These are phyloP conservation scores for Drosophila falleni DNA, from an alignment of 2,888 invertebrate species.

Conservation along the genomic window DNA sequence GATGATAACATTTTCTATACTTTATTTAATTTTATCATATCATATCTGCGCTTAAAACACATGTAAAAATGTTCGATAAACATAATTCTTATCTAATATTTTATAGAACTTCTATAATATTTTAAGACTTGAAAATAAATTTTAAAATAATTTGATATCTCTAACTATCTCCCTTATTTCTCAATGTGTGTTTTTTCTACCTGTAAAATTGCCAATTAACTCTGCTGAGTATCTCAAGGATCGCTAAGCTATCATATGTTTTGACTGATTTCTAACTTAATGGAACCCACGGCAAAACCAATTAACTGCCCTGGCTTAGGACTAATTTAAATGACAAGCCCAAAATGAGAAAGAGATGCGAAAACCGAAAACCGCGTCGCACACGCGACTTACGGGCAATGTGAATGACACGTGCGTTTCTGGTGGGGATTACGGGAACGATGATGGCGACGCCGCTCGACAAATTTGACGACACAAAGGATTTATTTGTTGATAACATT, in stretches of 20 bases:
- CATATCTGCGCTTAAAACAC: background rate
- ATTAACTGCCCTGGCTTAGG: slow-evolving; percentile 82
- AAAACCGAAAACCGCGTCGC: slow-evolving; percentile 40
- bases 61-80: too few species aligned
- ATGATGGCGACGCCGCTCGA: slow-evolving; percentile 61
- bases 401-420: slow-evolving; percentile 71
- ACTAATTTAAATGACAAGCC: slow-evolving; percentile 80
- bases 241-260: slow-evolving; percentile 16
- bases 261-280: slow-evolving; percentile 7
- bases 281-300: slow-evolving; percentile 52
- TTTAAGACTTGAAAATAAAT: too few species aligned
- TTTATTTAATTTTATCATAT: background rate
- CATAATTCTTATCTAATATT: too few species aligned
- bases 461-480: slow-evolving; percentile 84
- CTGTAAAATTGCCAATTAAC: slow-evolving; percentile 1
- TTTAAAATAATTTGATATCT: too few species aligned
- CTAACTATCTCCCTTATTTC: too few species aligned
- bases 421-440: slow-evolving; percentile 62
- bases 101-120: too few species aligned
- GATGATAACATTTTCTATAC: background rate
- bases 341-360: slow-evolving; percentile 18
- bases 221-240: background rate
- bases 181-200: background rate
- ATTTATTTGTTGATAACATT: slow-evolving; percentile 82
- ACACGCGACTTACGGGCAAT: slow-evolving; percentile 60